Conservation (phyloP, 1,140 invertebrate genomes). For the Wasmannia auropunctata region DNA sequence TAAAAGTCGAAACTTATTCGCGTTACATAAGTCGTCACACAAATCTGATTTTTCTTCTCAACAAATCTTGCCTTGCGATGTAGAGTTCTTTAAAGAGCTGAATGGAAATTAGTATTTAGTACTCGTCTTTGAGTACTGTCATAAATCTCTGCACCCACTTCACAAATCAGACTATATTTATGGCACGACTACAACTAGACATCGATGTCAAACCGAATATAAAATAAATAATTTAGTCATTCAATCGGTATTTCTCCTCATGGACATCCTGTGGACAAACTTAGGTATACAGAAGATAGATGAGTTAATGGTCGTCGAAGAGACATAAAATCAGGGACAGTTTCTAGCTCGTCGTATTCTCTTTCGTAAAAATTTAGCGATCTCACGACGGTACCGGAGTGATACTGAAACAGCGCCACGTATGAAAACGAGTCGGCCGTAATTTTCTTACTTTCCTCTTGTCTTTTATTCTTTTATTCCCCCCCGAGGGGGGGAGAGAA, state of each 20-base stretch:
- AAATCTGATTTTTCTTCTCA: neutral
- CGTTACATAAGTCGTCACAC: neutral
- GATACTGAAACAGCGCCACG: constrained; percentile 59
- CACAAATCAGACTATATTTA: neutral
- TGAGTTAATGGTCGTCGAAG: constrained; percentile 64
- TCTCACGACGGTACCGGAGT: constrained; percentile 66
- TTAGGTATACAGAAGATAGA: constrained; percentile 33
- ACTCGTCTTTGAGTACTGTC: neutral
- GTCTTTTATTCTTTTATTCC: constrained; percentile 1
- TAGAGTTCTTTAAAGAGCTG: neutral
- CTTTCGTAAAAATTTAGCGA: constrained; percentile 68
- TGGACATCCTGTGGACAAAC: constrained; percentile 20
- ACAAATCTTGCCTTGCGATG: neutral
- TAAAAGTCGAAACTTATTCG: neutral
- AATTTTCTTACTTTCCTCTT: constrained; percentile 48
- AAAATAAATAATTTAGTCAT: constrained; percentile 5
- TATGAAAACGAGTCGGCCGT: constrained; percentile 12
- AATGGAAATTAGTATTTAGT: neutral
- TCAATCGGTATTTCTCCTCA: neutral
- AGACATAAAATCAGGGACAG: constrained; percentile 72
- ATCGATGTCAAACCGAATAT: neutral
- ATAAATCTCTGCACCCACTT: neutral
- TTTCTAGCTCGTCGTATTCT: constrained; percentile 46
- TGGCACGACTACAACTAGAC: neutral
- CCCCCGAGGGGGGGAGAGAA: too few species aligned